A percentile compares a stretch with the other conserved stretches of the same genome.
These are phyloP conservation scores for Epistrophe grossulariae DNA, from an alignment of 2,888 invertebrate species.

Conservation along the genomic window DNA sequence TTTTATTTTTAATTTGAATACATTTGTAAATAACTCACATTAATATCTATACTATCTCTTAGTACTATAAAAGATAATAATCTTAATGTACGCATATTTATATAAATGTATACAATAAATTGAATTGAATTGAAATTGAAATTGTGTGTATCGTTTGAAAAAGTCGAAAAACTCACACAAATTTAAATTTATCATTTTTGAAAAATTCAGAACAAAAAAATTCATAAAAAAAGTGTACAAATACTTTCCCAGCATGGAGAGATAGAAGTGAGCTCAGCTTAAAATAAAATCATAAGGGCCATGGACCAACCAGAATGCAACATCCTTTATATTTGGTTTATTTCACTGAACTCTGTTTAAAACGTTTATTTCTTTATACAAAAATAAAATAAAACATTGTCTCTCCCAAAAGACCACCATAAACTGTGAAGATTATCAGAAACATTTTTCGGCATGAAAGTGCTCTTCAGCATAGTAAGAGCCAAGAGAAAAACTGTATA, in stretches of 20 bases:
- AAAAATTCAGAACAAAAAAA: not conserved
- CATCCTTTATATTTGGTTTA: slow-evolving; percentile 42
- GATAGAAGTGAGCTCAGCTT: too few relatives aligned
- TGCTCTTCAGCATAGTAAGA: slow-evolving; percentile 61
- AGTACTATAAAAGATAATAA: too few relatives aligned
- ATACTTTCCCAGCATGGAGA: too few relatives aligned
- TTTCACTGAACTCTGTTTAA: slow-evolving; percentile 58
- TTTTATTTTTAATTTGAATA: too few relatives aligned
- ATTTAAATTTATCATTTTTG: not conserved
- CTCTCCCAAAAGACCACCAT: slow-evolving; percentile 59
- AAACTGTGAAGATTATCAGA: slow-evolving; percentile 68
- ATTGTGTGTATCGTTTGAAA: too few relatives aligned
- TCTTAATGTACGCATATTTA: too few relatives aligned
- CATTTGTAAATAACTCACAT: too few relatives aligned
- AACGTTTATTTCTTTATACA: slow-evolving; percentile 48
- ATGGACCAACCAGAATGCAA: not conserved
- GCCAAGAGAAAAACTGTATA: slow-evolving; percentile 41
- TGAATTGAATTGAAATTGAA: too few relatives aligned
- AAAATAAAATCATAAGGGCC: not conserved
- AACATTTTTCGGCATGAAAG: slow-evolving; percentile 71
- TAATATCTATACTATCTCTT: too few relatives aligned
- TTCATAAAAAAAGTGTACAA: not conserved
- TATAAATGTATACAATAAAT: too few relatives aligned
- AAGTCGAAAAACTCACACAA: not conserved
- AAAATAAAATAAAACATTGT: slow-evolving; percentile 3